Base-by-base conservation (phyloP, 2,113 vertebrate genomes). In the Typhlomys cinereus region DNA sequence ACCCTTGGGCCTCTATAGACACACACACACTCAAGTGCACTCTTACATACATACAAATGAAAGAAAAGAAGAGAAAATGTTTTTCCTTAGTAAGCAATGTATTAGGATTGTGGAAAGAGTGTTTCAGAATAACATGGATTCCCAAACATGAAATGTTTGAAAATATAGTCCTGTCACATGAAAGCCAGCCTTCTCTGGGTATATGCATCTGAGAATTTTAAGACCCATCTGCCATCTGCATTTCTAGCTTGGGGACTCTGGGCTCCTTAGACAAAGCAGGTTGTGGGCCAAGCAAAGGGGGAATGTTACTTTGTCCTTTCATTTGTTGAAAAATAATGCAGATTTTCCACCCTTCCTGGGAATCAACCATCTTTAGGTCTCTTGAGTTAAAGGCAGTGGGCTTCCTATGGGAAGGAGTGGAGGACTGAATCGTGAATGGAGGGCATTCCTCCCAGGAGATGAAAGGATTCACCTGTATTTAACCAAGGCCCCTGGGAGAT, bases 381-480 rank as follows among this genome's bases (percentile, higher is more conserved):
- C 64, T 46, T 70, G 66, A 21, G 57, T 75, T 54, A 39, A 83
- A 90, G 34, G 70, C 73, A 57, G 50, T 64, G 73, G 79, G 67
- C 52, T 85, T 48, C 75, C 76, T 81, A 71, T 81, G 82, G 90
- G 71, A 85, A 89, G 31, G 67, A 66, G 44, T 54, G 88, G 12
- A 3, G 11, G 61, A 74, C 59, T 27, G 44, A 76, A 81, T 78
- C 71, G 4, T 44, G 10, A 34, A 41, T 69, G 17, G 4, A 84
- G 81, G 88, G 31, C 52, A 83, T 85, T 69, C 18, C 52, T 86
- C 90, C 67, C 87, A 18, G 39, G 62, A 88, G 94, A 95, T 95
- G 57, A 95, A 96, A 95, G 89, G 64, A 76, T 14, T 62, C 64
- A 59, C 25, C 2, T 23, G 48, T 39, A 41, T 7, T 25, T 15